Percentiles rank a stretch among this genome's conserved stretches.
Evolutionary conservation across 2,113 vertebrate genomes (phyloP).

Genomic region (Saiga tatarica): DNA sequence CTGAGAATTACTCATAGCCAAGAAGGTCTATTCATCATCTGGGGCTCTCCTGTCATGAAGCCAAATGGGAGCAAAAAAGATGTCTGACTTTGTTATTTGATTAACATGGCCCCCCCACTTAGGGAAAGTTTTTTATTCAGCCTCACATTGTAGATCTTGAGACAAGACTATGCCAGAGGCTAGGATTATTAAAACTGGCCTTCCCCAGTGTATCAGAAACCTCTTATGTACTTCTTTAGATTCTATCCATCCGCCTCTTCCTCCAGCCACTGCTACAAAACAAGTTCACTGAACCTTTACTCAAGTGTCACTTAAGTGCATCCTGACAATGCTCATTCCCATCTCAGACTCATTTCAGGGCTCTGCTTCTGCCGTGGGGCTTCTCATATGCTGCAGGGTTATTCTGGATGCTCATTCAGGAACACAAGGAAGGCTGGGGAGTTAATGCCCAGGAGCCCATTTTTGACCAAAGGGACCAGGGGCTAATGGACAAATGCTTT

Average conservation of each 20-base stretch:
- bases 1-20: background rate
- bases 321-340: background rate
- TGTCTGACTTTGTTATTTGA: background rate
- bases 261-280: background rate
- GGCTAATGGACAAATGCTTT: background rate
- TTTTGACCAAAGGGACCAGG: background rate
- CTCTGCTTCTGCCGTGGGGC: background rate
- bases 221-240: background rate
- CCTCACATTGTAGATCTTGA: background rate
- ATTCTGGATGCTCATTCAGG: background rate
- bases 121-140: background rate
- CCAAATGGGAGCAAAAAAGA: background rate
- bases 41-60: background rate
- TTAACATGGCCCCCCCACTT: rapidly evolving
- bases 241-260: background rate
- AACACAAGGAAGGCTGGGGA: background rate
- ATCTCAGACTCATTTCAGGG: background rate
- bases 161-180: background rate
- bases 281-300: background rate
- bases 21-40: background rate
- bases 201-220: background rate
- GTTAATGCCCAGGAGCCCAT: background rate
- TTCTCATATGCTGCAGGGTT: background rate
- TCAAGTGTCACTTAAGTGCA: background rate
- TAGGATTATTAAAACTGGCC: background rate